Percentiles rank a stretch among this genome's conserved stretches.
These are phyloP conservation scores for Ophiodon elongatus DNA, from an alignment of 2,113 vertebrate genomes.

Conservation along the genomic window DNA sequence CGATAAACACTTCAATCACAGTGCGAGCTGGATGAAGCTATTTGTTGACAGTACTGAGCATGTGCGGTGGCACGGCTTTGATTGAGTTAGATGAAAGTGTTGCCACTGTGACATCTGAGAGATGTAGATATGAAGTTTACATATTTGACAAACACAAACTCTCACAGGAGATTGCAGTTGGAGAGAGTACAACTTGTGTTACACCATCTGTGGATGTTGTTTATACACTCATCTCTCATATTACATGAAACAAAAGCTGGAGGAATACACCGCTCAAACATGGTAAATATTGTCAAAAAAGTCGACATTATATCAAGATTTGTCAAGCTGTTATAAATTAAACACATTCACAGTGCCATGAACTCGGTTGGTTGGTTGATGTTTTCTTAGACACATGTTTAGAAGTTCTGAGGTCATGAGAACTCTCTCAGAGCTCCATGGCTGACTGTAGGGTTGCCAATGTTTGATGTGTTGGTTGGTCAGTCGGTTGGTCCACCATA, in stretches of 20 bases:
- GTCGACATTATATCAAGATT: neutral
- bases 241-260: slow-evolving; percentile 19
- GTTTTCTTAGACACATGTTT: no score
- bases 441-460: no score
- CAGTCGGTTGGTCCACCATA: no score
- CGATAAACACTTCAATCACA: slow-evolving; percentile 52
- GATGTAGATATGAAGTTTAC: slow-evolving; percentile 61
- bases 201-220: slow-evolving; percentile 27
- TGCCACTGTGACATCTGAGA: slow-evolving; percentile 50
- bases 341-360: neutral
- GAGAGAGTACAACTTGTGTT: slow-evolving; percentile 25
- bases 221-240: slow-evolving; percentile 28
- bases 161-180: slow-evolving; percentile 20
- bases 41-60: slow-evolving; percentile 52
- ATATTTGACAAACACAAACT: slow-evolving; percentile 47
- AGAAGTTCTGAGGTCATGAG: no score
- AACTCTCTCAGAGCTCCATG: no score
- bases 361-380: neutral
- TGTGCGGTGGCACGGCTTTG: slow-evolving; percentile 28
- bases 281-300: neutral
- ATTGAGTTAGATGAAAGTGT: slow-evolving; percentile 46
- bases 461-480: no score
- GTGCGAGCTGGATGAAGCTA: slow-evolving; percentile 20
- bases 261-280: neutral
- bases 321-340: neutral